phyloP scores from a whole-genome alignment of 1,140 invertebrate species.

The Ostrea denselamellosa region DNA sequence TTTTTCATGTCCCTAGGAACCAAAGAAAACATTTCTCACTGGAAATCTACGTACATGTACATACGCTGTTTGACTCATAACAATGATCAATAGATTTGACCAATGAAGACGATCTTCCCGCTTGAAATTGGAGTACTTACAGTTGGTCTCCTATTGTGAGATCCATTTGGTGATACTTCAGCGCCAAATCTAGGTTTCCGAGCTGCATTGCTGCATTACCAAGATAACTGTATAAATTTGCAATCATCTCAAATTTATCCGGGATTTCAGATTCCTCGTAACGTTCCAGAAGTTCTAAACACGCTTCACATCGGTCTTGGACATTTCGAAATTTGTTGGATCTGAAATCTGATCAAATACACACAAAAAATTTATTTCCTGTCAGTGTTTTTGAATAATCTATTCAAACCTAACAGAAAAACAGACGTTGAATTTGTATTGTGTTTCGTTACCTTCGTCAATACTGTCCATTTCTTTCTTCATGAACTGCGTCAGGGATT shows the following conservation, averaged over 20 bases:
- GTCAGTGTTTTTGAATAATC: no score
- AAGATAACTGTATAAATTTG: slow-evolving; percentile 72
- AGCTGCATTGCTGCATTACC: slow-evolving; percentile 74
- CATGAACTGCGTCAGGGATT: slow-evolving; percentile 54
- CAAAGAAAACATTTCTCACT: not conserved
- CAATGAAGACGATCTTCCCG: not conserved
- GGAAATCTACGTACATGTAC: not conserved
- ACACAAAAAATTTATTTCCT: not conserved
- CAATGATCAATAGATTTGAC: no score
- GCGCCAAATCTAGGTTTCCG: slow-evolving; percentile 66
- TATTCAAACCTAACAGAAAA: slow-evolving; percentile 14
- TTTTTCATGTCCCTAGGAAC: slow-evolving; percentile 66
- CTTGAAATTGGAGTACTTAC: no score
- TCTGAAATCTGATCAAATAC: slow-evolving; percentile 39
- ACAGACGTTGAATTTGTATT: not conserved
- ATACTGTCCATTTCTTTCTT: slow-evolving; percentile 58
- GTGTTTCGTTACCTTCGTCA: slow-evolving; percentile 48
- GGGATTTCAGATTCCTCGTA: slow-evolving; percentile 66
- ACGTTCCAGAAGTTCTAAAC: slow-evolving; percentile 65
- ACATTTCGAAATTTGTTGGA: slow-evolving; percentile 43
- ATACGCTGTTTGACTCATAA: not conserved
- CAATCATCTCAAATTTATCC: slow-evolving; percentile 68
- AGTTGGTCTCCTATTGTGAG: slow-evolving; percentile 66
- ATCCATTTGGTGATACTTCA: slow-evolving; percentile 71
- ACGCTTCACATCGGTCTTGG: slow-evolving; percentile 50